Evolutionary conservation across 2,888 invertebrate genomes (phyloP).

Genomic region (Cerastoderma edule): DNA sequence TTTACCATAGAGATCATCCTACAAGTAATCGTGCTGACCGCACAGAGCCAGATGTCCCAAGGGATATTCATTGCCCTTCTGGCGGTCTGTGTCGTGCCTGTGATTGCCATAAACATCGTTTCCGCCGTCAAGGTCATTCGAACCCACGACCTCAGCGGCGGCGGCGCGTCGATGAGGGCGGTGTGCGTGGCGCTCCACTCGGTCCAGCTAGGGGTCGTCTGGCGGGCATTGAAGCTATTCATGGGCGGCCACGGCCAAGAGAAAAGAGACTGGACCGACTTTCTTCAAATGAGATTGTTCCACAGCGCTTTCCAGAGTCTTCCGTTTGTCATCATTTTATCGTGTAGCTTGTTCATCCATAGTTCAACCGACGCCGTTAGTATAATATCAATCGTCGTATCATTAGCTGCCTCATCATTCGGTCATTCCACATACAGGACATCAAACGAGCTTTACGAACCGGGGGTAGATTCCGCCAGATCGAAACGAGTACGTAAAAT

Average conservation of each 20-base stretch:
- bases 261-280: conserved; percentile 66
- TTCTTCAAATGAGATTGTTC: conserved; percentile 65
- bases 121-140: conserved; percentile 67
- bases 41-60: conserved; percentile 35
- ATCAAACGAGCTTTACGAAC: conserved; percentile 54
- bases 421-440: conserved; percentile 58
- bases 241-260: conserved; percentile 56
- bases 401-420: conserved; percentile 51
- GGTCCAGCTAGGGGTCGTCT: conserved; percentile 69
- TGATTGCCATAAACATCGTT: conserved; percentile 65
- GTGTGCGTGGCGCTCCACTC: conserved; percentile 69
- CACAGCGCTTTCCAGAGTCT: conserved; percentile 69
- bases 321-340: conserved; percentile 61
- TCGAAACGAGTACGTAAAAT: conserved; percentile 43
- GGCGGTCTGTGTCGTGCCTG: conserved; percentile 54
- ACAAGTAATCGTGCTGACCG: conserved; percentile 54
- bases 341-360: conserved; percentile 48
- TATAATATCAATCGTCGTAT: conserved; percentile 48
- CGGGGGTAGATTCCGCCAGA: conserved; percentile 53
- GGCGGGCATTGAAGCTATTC: conserved; percentile 70
- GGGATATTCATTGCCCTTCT: conserved; percentile 56
- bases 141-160: conserved; percentile 62
- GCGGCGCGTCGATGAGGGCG: conserved; percentile 49
- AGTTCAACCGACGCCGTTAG: conserved; percentile 35
- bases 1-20: conserved; percentile 60